Evolutionary conservation across 1,140 invertebrate genomes (phyloP).

Genomic region (Stegodyphus mimosarum): DNA sequence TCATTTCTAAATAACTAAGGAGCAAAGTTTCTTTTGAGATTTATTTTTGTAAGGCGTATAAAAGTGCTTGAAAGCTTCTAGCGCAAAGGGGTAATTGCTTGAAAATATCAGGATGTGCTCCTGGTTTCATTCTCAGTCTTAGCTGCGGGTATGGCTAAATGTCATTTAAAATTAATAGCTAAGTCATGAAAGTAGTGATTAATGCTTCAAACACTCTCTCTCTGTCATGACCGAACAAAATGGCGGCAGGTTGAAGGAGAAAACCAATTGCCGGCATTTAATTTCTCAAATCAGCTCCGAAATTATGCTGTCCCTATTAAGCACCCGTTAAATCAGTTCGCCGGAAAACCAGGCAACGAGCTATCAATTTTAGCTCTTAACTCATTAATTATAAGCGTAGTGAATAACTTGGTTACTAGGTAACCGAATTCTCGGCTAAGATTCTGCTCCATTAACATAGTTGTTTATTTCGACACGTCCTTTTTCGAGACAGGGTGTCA

Average conservation of each 20-base stretch:
- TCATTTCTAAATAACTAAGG: too few relatives aligned
- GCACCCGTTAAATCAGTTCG: conserved; percentile 34
- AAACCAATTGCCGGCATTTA: conserved; percentile 47
- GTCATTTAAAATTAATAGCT: conserved; percentile 50
- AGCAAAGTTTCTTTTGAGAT: too few relatives aligned
- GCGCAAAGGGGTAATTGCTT: conserved; percentile 2
- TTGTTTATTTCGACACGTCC: background rate
- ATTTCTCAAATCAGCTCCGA: conserved; percentile 35
- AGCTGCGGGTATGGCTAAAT: conserved; percentile 19
- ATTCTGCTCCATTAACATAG: conserved; percentile 1
- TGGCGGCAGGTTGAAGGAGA: conserved; percentile 20
- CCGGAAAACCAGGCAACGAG: conserved; percentile 38
- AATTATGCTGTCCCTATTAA: conserved; percentile 48
- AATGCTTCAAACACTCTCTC: conserved; percentile 20
- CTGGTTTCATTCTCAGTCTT: conserved; percentile 31
- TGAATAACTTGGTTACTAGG: conserved; percentile 38
- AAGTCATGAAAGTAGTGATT: conserved; percentile 31
- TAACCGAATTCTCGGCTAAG: conserved; percentile 25
- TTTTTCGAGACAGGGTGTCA: too few relatives aligned
- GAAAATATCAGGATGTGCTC: background rate
- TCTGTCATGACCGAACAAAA: conserved; percentile 29
- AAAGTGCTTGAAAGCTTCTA: too few relatives aligned
- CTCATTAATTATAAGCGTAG: conserved; percentile 38
- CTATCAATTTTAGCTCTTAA: conserved; percentile 41
- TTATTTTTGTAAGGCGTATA: too few relatives aligned